phyloP scores from a whole-genome alignment of 2,888 invertebrate species.

The Polydrusus cervinus region DNA sequence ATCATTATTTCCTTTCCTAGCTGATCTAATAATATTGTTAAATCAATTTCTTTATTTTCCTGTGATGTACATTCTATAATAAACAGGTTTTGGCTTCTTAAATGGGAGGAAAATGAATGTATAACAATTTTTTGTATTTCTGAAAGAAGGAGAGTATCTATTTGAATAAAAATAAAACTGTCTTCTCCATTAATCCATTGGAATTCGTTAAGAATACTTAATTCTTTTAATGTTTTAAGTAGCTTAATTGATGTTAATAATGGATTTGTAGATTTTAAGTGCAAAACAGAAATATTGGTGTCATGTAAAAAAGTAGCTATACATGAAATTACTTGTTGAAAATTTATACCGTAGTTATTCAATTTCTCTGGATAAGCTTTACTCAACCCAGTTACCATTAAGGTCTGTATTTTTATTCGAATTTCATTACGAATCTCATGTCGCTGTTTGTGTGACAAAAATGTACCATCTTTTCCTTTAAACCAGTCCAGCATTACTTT shows the following conservation, averaged over 20 bases:
- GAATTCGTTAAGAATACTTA: not conserved
- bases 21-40: not conserved
- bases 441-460: not conserved
- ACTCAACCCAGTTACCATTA: constrained; percentile 32
- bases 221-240: not conserved
- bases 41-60: not conserved
- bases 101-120: constrained; percentile 20
- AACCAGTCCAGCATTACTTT: constrained; percentile 11
- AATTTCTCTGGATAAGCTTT: constrained; percentile 43
- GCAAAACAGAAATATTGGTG: no score
- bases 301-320: constrained; percentile 12
- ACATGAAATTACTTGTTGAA: constrained; percentile 3
- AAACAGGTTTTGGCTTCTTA: constrained; percentile 20
- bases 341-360: constrained; percentile 10
- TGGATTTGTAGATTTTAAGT: not conserved
- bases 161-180: constrained; percentile 34
- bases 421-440: constrained; percentile 20
- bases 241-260: constrained; percentile 1
- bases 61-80: constrained; percentile 1
- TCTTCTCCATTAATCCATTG: constrained; percentile 9
- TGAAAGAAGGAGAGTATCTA: constrained; percentile 9
- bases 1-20: not conserved
- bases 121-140: constrained; percentile 31
- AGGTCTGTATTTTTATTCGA: constrained; percentile 22
- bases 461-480: constrained; percentile 28